A percentile compares a stretch with the other conserved stretches of the same genome.
phyloP scores from a whole-genome alignment of 2,888 invertebrate genomes.

The Eupithecia abbreviata region DNA sequence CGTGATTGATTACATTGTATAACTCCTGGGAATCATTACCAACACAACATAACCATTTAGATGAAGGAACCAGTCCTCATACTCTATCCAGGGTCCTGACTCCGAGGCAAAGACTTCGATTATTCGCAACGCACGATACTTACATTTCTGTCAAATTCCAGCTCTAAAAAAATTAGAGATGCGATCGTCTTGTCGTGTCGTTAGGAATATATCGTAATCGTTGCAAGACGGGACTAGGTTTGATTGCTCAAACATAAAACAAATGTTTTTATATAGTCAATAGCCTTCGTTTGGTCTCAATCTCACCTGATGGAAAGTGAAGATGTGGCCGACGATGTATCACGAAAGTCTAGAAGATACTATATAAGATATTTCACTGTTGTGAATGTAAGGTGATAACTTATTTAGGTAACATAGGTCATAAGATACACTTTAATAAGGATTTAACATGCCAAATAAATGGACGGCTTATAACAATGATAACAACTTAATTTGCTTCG shows the following conservation, averaged over 20 bases:
- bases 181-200: not conserved
- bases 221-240: not conserved
- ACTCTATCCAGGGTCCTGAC: not conserved
- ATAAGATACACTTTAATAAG: constrained; percentile 21
- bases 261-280: not conserved
- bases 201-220: not conserved
- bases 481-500: constrained; percentile 38
- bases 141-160: not conserved
- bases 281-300: too few relatives aligned
- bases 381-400: constrained; percentile 11
- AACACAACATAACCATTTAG: not conserved
- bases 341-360: too few relatives aligned
- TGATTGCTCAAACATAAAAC: not conserved
- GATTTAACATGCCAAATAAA: constrained; percentile 66
- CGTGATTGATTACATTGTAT: constrained; percentile 63
- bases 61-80: not conserved
- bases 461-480: constrained; percentile 76
- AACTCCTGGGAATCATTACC: constrained; percentile 60
- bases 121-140: not conserved
- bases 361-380: too few relatives aligned
- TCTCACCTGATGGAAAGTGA: too few relatives aligned
- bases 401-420: constrained; percentile 1
- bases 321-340: too few relatives aligned
- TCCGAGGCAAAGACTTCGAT: not conserved
- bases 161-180: not conserved